Evolutionary conservation across 2,797 vertebrate species (phyloP).

Genomic region (Vultur gryphus): DNA sequence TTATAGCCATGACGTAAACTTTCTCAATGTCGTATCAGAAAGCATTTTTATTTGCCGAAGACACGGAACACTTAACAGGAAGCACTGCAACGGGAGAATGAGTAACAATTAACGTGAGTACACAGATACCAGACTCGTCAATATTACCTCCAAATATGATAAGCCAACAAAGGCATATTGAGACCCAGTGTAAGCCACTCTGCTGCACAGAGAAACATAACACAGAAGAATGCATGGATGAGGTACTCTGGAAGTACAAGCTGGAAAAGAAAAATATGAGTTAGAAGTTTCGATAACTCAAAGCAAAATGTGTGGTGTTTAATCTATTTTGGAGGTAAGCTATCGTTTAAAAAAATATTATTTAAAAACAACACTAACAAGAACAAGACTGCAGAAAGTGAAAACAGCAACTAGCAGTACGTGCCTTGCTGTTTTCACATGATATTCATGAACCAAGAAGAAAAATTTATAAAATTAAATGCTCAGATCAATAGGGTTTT

Average conservation of each 20-base stretch:
- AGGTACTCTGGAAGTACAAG: constrained; percentile 98
- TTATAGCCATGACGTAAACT: not conserved
- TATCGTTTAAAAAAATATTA: not conserved
- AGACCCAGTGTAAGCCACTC: constrained; percentile 97
- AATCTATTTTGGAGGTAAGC: not conserved
- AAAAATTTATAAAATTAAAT: not conserved
- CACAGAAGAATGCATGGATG: constrained; percentile 99
- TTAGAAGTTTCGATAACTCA: not conserved
- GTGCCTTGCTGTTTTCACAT: constrained; percentile 7
- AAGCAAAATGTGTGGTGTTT: not conserved
- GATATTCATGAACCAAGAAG: not conserved
- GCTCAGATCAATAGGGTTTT: not conserved
- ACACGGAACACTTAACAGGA: not conserved
- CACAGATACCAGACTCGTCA: not conserved
- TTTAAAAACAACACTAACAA: not conserved
- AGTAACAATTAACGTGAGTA: not conserved
- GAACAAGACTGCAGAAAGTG: not conserved
- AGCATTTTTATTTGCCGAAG: not conserved
- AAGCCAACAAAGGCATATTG: constrained; percentile 95
- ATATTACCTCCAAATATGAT: constrained; percentile 96
- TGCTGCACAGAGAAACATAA: constrained; percentile 98
- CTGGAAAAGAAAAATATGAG: constrained; percentile 76
- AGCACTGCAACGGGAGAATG: not conserved
- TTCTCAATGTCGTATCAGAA: accelerated
- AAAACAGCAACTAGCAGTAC: not conserved